These are phyloP conservation scores for Beris chalybata DNA, from an alignment of 2,888 invertebrate species.

Conservation along the genomic window DNA sequence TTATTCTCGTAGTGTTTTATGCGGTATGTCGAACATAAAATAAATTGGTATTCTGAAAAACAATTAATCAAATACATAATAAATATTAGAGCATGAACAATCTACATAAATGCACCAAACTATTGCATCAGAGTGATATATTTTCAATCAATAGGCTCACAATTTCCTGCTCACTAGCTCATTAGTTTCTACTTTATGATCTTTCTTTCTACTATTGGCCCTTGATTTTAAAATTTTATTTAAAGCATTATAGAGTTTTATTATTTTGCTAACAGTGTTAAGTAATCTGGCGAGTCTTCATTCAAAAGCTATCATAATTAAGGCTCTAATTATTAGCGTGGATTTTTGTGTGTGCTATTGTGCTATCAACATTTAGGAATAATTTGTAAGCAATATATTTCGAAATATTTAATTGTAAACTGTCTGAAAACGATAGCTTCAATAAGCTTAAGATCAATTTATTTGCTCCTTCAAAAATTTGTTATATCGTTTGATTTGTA, in stretches of 20 bases:
- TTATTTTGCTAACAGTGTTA: not conserved
- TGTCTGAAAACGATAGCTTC: too few species aligned
- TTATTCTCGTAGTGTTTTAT: too few species aligned
- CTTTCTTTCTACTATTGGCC: not conserved
- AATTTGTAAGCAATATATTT: not conserved
- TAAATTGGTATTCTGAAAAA: too few species aligned
- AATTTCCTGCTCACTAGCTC: not conserved
- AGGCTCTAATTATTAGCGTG: conserved; percentile 12
- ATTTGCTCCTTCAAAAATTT: too few species aligned
- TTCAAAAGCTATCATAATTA: not conserved
- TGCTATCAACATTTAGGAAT: conserved; percentile 19
- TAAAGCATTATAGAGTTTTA: not conserved
- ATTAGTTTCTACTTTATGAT: not conserved
- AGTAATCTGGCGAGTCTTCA: not conserved
- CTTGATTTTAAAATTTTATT: conserved; percentile 7
- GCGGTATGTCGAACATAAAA: too few species aligned
- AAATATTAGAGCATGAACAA: too few species aligned
- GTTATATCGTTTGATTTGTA: too few species aligned
- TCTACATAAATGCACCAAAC: too few species aligned
- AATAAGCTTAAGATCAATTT: too few species aligned
- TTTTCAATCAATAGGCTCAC: not conserved
- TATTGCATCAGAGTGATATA: not conserved
- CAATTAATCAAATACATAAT: too few species aligned
- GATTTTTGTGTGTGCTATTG: conserved; percentile 20
- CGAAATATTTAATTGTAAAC: too few species aligned